These are phyloP conservation scores for Epicauta chinensis DNA, from an alignment of 1,140 invertebrate genomes.

Conservation along the genomic window DNA sequence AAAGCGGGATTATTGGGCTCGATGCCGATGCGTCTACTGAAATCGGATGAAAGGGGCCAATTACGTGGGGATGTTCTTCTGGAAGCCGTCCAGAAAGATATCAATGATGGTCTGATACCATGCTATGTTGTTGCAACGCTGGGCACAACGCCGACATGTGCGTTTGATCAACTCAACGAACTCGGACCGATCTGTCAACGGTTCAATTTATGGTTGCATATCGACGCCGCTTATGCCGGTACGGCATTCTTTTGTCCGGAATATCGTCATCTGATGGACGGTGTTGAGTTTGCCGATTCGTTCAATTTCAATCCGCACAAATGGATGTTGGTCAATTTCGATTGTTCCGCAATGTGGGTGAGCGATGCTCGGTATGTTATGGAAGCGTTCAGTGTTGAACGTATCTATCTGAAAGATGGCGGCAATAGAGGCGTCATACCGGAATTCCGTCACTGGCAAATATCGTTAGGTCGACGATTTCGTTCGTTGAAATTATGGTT, in stretches of 20 bases:
- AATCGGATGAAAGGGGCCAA: conserved; percentile 64
- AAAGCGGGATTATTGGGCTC: conserved; percentile 77
- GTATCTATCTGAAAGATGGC: conserved; percentile 78
- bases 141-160: conserved; percentile 89
- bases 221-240: conserved; percentile 87
- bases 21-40: conserved; percentile 73
- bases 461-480: conserved; percentile 85
- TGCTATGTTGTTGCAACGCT: conserved; percentile 79
- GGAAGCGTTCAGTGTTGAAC: conserved; percentile 87
- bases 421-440: conserved; percentile 65
- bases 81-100: conserved; percentile 69
- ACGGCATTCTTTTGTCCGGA: conserved; percentile 89
- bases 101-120: conserved; percentile 65
- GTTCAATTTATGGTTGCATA: conserved; percentile 76
- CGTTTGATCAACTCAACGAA: conserved; percentile 81
- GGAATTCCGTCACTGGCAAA: conserved; percentile 94
- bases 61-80: conserved; percentile 66
- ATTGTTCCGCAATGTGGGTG: conserved; percentile 86
- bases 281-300: conserved; percentile 77
- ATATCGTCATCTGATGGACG: conserved; percentile 72
- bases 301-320: conserved; percentile 93
- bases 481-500: conserved; percentile 94
- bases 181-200: conserved; percentile 74
- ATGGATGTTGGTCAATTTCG: conserved; percentile 90
- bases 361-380: conserved; percentile 75